phyloP scores from a whole-genome alignment of 2,888 invertebrate genomes.

The Sipha maydis region DNA sequence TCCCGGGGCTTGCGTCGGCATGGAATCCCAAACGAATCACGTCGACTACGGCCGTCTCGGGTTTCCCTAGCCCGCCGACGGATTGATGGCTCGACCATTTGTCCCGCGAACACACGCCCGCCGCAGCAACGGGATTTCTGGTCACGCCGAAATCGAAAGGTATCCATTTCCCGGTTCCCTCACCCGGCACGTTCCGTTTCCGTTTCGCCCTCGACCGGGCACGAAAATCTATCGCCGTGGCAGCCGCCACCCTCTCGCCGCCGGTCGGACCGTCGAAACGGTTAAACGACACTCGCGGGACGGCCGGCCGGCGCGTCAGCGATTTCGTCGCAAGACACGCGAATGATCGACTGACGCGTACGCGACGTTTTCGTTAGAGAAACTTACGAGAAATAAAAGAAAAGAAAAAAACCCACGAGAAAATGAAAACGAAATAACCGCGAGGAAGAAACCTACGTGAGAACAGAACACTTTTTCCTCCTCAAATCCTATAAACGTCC shows the following conservation, averaged over 20 bases:
- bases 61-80: not conserved
- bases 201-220: too few relatives aligned
- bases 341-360: slow-evolving; percentile 14
- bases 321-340: not conserved
- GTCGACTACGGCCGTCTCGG: not conserved
- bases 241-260: too few relatives aligned
- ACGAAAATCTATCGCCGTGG: too few relatives aligned
- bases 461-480: not conserved
- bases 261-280: too few relatives aligned
- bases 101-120: not conserved
- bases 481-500: not conserved
- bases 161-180: slow-evolving; percentile 1
- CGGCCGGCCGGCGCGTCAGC: slow-evolving; percentile 32
- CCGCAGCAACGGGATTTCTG: not conserved
- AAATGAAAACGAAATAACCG: not conserved
- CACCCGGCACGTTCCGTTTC: not conserved
- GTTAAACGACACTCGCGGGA: slow-evolving; percentile 51
- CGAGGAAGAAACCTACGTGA: not conserved
- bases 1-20: slow-evolving; percentile 8
- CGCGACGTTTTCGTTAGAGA: too few relatives aligned
- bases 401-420: not conserved
- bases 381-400: not conserved
- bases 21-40: slow-evolving; percentile 48
- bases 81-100: slow-evolving; percentile 53
- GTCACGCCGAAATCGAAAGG: slow-evolving; percentile 24